These are phyloP conservation scores for Drosophila erecta DNA, from an alignment of 1,140 invertebrate genomes.

Conservation along the genomic window DNA sequence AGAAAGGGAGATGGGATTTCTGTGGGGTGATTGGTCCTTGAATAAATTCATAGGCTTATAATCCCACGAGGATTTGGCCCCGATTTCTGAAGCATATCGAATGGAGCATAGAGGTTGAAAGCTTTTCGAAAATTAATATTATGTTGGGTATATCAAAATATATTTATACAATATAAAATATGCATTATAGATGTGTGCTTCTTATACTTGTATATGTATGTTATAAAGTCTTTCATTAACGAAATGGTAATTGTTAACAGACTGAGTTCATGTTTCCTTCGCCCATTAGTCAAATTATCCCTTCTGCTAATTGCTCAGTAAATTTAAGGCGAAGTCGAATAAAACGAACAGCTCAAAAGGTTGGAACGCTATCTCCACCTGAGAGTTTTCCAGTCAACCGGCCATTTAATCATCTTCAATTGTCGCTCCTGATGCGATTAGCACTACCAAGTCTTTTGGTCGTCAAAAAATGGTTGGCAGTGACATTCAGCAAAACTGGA, in stretches of 20 bases:
- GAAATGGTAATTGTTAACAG: neutral
- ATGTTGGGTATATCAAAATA: too few relatives aligned
- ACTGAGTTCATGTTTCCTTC: neutral
- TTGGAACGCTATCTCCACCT: neutral
- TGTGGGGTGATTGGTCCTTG: constrained; percentile 11
- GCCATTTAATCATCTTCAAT: constrained; percentile 38
- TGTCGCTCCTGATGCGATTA: constrained; percentile 39
- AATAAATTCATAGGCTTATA: constrained; percentile 26
- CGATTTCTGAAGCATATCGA: neutral
- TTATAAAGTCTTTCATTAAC: neutral
- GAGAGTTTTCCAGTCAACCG: constrained; percentile 1
- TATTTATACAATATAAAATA: too few relatives aligned
- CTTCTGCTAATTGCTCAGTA: neutral
- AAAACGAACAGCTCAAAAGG: neutral
- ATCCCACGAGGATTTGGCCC: constrained; percentile 3
- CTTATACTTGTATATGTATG: too few relatives aligned
- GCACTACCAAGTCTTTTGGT: constrained; percentile 2
- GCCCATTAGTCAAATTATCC: neutral
- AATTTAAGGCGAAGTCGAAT: neutral
- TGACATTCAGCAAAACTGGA: constrained; percentile 30
- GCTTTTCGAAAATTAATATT: neutral
- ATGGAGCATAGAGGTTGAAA: neutral
- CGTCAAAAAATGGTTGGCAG: constrained; percentile 13
- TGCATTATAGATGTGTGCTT: too few relatives aligned
- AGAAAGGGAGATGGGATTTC: neutral